Conservation (phyloP, 30 jellyfish, hydroid and myxozoan genomes). For the Chrysaora quinquecirrha region DNA sequence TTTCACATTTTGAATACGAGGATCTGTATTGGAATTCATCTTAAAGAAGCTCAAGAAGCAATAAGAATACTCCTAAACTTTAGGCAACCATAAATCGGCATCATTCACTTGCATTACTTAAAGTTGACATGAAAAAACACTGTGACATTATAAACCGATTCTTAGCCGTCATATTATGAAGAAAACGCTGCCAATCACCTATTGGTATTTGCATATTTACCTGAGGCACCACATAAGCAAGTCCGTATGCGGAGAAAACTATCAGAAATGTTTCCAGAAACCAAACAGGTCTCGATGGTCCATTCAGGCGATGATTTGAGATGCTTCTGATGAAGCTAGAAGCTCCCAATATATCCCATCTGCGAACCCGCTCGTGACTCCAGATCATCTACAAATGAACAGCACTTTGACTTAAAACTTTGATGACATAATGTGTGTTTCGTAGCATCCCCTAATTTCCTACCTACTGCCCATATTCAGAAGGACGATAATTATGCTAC, state of each 20-base stretch:
- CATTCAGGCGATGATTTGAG: slow-evolving; percentile 69
- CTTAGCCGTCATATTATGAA: too few relatives aligned
- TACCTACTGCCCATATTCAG: neutral
- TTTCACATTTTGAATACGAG: too few relatives aligned
- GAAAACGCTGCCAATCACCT: too few relatives aligned
- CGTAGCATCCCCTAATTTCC: neutral
- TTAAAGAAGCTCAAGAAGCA: too few relatives aligned
- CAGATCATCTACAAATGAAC: slow-evolving; percentile 77
- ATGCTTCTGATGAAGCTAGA: slow-evolving; percentile 36
- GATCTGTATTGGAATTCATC: too few relatives aligned
- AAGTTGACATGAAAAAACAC: too few relatives aligned
- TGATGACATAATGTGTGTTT: neutral
- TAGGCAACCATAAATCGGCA: too few relatives aligned
- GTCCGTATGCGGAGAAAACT: slow-evolving; percentile 85
- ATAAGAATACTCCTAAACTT: too few relatives aligned
- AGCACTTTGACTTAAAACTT: neutral
- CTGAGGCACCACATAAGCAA: slow-evolving; percentile 97
- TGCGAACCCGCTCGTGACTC: slow-evolving; percentile 67
- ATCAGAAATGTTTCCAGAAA: slow-evolving; percentile 80
- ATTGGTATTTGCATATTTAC: slow-evolving; percentile 27
- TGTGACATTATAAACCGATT: too few relatives aligned
- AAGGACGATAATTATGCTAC: neutral
- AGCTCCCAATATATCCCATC: slow-evolving; percentile 57
- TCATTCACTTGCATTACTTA: too few relatives aligned
- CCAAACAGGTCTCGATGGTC: slow-evolving; percentile 89